phyloP scores from a whole-genome alignment of 2,113 vertebrate genomes.

The Castor canadensis region DNA sequence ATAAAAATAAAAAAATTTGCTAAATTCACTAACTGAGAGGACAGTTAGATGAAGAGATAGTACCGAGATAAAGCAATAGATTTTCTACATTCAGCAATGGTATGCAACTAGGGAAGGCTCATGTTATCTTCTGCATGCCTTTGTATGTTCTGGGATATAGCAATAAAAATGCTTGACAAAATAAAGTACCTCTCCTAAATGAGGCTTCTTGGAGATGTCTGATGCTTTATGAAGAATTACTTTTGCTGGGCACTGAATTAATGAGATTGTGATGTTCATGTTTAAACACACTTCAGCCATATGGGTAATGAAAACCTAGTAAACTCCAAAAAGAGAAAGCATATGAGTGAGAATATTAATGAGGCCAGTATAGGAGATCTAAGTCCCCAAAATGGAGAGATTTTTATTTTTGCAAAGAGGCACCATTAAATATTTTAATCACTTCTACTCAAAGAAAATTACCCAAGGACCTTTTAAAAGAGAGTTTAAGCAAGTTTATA shows the following conservation, averaged over 20 bases:
- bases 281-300: not conserved
- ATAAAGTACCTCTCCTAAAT: not conserved
- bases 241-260: constrained; percentile 27
- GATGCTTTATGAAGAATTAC: not conserved
- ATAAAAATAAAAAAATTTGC: not conserved
- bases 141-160: not conserved
- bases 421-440: constrained; percentile 43
- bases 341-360: constrained; percentile 48
- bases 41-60: not conserved
- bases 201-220: not conserved
- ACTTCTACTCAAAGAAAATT: not conserved
- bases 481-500: not conserved
- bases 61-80: not conserved
- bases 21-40: not conserved
- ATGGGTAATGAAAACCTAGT: constrained; percentile 23
- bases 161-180: not conserved
- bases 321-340: not conserved
- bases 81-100: not conserved
- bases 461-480: constrained; percentile 10
- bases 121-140: not conserved
- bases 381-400: not conserved
- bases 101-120: not conserved
- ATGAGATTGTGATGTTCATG: not conserved
- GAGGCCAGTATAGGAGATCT: not conserved
- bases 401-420: constrained; percentile 29